Evolutionary conservation across 2,797 vertebrate species (phyloP).

Genomic region (Intellagama lesueurii): DNA sequence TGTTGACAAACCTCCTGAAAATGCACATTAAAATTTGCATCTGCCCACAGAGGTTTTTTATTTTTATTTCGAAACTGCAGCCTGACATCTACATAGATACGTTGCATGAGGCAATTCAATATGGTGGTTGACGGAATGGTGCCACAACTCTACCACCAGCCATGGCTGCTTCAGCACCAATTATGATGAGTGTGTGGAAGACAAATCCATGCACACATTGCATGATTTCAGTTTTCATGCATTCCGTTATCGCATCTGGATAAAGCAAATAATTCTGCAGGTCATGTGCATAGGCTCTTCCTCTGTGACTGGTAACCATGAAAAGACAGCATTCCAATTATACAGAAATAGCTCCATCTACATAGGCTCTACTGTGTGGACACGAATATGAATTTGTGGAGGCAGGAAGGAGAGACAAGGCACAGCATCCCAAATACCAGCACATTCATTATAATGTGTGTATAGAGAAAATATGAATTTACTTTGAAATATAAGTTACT

Average conservation of each 20-base stretch:
- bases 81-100: background rate
- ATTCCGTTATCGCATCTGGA: too few relatives aligned
- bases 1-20: conserved; percentile 5
- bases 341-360: background rate
- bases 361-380: background rate
- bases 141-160: background rate
- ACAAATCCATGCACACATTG: background rate
- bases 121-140: background rate
- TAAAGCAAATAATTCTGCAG: too few relatives aligned
- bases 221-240: too few relatives aligned
- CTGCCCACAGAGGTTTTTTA: background rate
- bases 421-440: too few relatives aligned
- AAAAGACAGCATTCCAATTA: background rate
- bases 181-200: background rate
- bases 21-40: too few relatives aligned
- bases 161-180: background rate
- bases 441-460: too few relatives aligned
- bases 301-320: background rate
- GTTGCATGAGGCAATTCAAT: background rate
- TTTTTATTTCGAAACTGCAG: background rate
- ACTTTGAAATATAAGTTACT: background rate
- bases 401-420: too few relatives aligned
- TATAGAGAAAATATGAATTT: background rate
- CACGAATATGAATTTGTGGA: too few relatives aligned
- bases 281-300: background rate